phyloP scores from a whole-genome alignment of 2,113 vertebrate species.

The Festucalex cinctus region DNA sequence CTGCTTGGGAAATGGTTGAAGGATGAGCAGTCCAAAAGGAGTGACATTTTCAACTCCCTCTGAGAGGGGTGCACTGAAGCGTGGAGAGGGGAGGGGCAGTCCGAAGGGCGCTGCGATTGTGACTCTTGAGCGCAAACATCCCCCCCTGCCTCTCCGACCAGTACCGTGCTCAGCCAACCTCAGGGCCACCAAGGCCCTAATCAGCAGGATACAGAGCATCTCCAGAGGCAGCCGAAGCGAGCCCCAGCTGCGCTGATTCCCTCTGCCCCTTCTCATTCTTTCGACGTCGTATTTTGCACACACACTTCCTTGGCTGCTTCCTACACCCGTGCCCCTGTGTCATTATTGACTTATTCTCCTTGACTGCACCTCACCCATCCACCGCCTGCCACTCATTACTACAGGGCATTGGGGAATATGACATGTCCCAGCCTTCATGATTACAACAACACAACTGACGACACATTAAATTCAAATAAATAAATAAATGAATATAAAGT shows the following conservation, averaged over 20 bases:
- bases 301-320: conserved; percentile 50
- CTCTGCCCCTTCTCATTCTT: conserved; percentile 40
- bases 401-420: conserved; percentile 47
- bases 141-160: conserved; percentile 5
- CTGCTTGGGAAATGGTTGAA: conserved; percentile 60
- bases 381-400: conserved; percentile 63
- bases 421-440: conserved; percentile 28
- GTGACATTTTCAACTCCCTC: conserved; percentile 51
- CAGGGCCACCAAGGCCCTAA: conserved; percentile 64
- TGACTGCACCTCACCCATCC: conserved; percentile 63
- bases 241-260: conserved; percentile 66
- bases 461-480: conserved; percentile 23
- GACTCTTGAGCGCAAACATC: conserved; percentile 26
- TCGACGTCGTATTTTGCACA: conserved; percentile 24
- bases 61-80: conserved; percentile 42
- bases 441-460: conserved; percentile 31
- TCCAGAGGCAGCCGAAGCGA: conserved; percentile 47
- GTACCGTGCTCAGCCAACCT: conserved; percentile 46
- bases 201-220: conserved; percentile 73
- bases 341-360: conserved; percentile 67
- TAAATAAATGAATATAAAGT: conserved; percentile 13
- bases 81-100: conserved; percentile 42
- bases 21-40: conserved; percentile 60
- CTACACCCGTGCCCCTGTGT: conserved; percentile 49
- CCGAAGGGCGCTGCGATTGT: conserved; percentile 46